Conservation (phyloP, 2,797 vertebrate genomes). For the Micropoecilia bifurca region DNA sequence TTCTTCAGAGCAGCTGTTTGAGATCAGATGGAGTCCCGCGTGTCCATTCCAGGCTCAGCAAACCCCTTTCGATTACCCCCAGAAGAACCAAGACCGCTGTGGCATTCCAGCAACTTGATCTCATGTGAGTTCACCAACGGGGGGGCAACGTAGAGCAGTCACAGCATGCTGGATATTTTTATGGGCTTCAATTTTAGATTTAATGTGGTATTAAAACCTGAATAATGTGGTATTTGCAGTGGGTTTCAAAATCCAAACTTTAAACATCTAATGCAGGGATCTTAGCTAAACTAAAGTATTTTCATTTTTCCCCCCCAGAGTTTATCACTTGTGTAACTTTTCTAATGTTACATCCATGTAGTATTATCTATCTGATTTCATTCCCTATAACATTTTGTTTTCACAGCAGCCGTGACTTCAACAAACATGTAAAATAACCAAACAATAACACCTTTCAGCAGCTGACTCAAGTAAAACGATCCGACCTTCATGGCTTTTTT, state of each 20-base stretch:
- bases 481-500: not conserved
- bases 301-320: not conserved
- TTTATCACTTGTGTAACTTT: not conserved
- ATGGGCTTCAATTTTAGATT: not conserved
- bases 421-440: slow-evolving; percentile 16
- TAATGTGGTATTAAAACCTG: not conserved
- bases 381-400: not conserved
- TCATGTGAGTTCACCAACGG: slow-evolving; percentile 69
- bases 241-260: not conserved
- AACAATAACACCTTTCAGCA: slow-evolving; percentile 5
- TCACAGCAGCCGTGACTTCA: slow-evolving; percentile 17
- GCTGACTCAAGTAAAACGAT: slow-evolving; percentile 18
- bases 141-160: slow-evolving; percentile 56
- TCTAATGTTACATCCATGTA: not conserved
- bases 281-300: not conserved
- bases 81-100: slow-evolving; percentile 71
- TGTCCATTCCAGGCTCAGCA: slow-evolving; percentile 69
- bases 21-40: slow-evolving; percentile 71
- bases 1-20: slow-evolving; percentile 77
- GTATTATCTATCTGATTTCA: not conserved
- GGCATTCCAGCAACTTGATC: slow-evolving; percentile 79
- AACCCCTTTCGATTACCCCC: slow-evolving; percentile 73
- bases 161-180: not conserved
- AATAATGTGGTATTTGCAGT: not conserved
- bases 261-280: not conserved